Conservation (phyloP, 1,140 invertebrate genomes). For the Alviniconcha marisindica region DNA sequence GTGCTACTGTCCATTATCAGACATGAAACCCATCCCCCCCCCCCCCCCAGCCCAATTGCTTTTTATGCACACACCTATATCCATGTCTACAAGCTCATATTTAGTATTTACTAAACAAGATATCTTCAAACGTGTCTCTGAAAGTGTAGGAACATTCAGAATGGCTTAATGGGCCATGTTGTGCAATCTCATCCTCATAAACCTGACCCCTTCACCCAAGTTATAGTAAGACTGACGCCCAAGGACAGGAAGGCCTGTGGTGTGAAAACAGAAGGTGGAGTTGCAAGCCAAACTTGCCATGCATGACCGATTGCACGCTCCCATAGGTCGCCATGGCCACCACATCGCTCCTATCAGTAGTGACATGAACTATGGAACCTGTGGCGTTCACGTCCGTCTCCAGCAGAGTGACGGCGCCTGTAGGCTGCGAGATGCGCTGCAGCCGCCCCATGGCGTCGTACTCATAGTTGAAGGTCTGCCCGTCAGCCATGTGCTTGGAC, state of each 20-base stretch:
- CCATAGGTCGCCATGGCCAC: constrained; percentile 75
- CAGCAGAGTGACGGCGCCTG: constrained; percentile 90
- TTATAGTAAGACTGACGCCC: too few relatives aligned
- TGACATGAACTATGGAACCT: constrained; percentile 73
- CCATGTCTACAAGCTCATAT: too few relatives aligned
- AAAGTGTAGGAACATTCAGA: too few relatives aligned
- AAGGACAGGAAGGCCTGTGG: not conserved
- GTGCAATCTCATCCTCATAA: too few relatives aligned
- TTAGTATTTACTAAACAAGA: too few relatives aligned
- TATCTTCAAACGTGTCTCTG: too few relatives aligned
- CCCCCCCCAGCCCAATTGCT: too few relatives aligned
- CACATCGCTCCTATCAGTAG: constrained; percentile 70
- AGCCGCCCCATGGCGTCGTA: constrained; percentile 92
- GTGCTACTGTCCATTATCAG: too few relatives aligned
- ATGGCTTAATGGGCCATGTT: too few relatives aligned
- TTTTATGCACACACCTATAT: too few relatives aligned
- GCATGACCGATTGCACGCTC: constrained; percentile 74
- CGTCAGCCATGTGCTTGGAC: constrained; percentile 82
- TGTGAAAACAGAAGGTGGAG: constrained; percentile 46
- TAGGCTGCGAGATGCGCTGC: constrained; percentile 89
- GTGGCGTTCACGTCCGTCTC: constrained; percentile 74
- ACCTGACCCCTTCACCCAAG: too few relatives aligned
- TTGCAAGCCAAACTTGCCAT: constrained; percentile 72
- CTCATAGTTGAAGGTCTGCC: constrained; percentile 91
- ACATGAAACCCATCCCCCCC: too few relatives aligned